Conservation (phyloP, 2,888 invertebrate genomes). For the Rotaria magnacalcarata region DNA sequence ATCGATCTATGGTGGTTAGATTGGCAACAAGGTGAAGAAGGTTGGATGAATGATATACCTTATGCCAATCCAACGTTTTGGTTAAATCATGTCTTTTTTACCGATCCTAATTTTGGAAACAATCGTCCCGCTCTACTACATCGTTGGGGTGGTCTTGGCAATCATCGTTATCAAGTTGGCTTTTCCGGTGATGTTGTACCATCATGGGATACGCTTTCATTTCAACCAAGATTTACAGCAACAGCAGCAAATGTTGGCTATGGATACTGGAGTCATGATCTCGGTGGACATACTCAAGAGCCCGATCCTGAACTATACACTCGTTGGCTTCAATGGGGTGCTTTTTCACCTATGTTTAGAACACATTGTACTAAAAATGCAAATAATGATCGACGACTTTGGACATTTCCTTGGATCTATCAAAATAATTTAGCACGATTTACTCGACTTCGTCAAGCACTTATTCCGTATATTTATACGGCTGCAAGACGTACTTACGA, state of each 20-base stretch:
- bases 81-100: constrained; percentile 7
- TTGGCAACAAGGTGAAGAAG: constrained; percentile 37
- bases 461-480: constrained; percentile 30
- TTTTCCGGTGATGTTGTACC: constrained; percentile 10
- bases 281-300: neutral
- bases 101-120: neutral
- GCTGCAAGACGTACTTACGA: constrained; percentile 33
- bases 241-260: constrained; percentile 20
- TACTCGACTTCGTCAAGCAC: constrained; percentile 23
- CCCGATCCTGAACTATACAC: neutral
- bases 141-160: constrained; percentile 28
- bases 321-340: constrained; percentile 10
- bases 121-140: constrained; percentile 10
- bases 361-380: constrained; percentile 29
- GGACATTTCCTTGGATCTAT: constrained; percentile 16
- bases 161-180: constrained; percentile 34
- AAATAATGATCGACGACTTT: constrained; percentile 24
- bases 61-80: constrained; percentile 22
- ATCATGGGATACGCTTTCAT: constrained; percentile 17
- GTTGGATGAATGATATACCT: constrained; percentile 30
- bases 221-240: constrained; percentile 18
- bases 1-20: constrained; percentile 35
- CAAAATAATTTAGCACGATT: neutral
- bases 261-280: constrained; percentile 27
- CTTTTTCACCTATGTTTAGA: constrained; percentile 28